These are phyloP conservation scores for Rotaria sp. DNA, from an alignment of 2,888 invertebrate genomes.

Conservation along the genomic window DNA sequence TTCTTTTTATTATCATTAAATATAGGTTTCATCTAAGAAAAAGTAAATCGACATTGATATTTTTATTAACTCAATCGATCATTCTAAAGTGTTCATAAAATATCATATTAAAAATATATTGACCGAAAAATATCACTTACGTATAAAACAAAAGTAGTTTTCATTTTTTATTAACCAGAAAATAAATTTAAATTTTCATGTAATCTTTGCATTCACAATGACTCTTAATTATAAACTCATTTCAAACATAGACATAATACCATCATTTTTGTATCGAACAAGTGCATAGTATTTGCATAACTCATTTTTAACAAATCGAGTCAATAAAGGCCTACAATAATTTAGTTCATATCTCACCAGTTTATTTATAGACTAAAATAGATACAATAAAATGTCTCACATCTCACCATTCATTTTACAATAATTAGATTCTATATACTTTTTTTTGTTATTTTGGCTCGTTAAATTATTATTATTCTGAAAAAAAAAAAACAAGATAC, in stretches of 20 bases:
- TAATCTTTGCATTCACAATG: too few species aligned
- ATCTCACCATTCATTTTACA: not conserved
- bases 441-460: not conserved
- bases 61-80: not conserved
- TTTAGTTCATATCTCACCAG: not conserved
- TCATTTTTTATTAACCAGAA: not conserved
- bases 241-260: too few species aligned
- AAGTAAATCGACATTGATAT: not conserved
- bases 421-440: not conserved
- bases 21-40: not conserved
- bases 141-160: not conserved
- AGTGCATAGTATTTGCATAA: too few species aligned
- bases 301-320: too few species aligned
- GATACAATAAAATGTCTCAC: not conserved
- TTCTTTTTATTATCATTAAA: not conserved
- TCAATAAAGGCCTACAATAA: too few species aligned
- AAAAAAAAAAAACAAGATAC: not conserved
- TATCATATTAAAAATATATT: not conserved
- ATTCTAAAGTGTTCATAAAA: not conserved
- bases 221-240: too few species aligned
- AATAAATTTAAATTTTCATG: not conserved
- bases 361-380: constrained; percentile 22
- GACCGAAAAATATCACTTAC: not conserved
- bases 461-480: not conserved
- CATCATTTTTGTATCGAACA: too few species aligned